phyloP scores from a whole-genome alignment of 1,140 invertebrate genomes.

The Bathynomus jamesi region DNA sequence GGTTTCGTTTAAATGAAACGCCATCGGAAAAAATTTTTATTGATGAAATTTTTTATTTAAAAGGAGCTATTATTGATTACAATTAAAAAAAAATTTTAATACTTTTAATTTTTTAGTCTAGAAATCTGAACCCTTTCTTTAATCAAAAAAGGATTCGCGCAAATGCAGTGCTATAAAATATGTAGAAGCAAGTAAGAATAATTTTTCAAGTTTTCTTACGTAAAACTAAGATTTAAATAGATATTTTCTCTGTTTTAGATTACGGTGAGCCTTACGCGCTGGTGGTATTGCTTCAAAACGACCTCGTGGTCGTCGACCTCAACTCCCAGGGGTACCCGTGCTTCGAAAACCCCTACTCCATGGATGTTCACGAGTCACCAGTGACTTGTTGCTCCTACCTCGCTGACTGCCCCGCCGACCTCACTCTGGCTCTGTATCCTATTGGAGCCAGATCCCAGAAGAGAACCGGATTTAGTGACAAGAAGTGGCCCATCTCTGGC shows the following conservation, averaged over 20 bases:
- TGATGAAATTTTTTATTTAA: no score
- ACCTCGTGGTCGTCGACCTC: constrained; percentile 95
- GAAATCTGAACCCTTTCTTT: no score
- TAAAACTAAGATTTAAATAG: no score
- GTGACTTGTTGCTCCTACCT: constrained; percentile 83
- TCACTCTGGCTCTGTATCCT: constrained; percentile 88
- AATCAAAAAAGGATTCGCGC: no score
- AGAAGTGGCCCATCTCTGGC: constrained; percentile 89
- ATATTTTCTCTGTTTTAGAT: no score
- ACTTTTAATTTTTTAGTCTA: no score
- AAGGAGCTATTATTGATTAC: no score
- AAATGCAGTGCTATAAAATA: no score
- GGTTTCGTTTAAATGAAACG: background rate
- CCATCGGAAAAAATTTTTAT: no score
- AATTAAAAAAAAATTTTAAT: no score
- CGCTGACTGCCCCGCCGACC: constrained; percentile 92
- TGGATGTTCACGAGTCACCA: constrained; percentile 70
- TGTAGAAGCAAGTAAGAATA: no score
- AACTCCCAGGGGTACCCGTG: constrained; percentile 90
- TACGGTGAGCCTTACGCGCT: constrained; percentile 95
- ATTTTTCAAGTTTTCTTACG: no score
- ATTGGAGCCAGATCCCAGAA: constrained; percentile 66
- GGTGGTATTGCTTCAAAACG: constrained; percentile 93
- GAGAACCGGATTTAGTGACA: constrained; percentile 80
- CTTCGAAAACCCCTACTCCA: constrained; percentile 98